These are phyloP conservation scores for Spodoptera exigua DNA, from an alignment of 2,888 invertebrate species.

Conservation along the genomic window DNA sequence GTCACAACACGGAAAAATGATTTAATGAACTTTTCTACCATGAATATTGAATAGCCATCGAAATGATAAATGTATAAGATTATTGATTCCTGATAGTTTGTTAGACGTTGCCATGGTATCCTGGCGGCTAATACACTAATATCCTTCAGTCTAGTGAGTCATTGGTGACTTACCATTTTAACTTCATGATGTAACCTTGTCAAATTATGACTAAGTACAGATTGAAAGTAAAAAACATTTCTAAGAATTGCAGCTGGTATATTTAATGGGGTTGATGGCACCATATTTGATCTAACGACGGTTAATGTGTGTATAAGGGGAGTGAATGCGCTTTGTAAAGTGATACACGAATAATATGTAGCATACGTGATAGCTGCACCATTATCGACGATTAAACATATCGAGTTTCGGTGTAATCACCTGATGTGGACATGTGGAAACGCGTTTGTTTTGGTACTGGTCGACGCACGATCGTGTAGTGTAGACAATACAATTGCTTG, in stretches of 20 bases:
- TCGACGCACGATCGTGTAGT: constrained; percentile 27
- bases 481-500: constrained; percentile 7
- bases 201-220: constrained; percentile 38
- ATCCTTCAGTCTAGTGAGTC: constrained; percentile 33
- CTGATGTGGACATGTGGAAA: constrained; percentile 60
- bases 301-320: constrained; percentile 41
- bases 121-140: constrained; percentile 11
- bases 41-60: constrained; percentile 9
- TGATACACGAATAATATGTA: constrained; percentile 53
- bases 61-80: constrained; percentile 46
- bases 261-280: constrained; percentile 15
- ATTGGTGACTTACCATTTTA: constrained; percentile 21
- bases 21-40: constrained; percentile 57
- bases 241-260: constrained; percentile 6
- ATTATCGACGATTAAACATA: constrained; percentile 61
- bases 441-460: constrained; percentile 33
- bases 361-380: constrained; percentile 60
- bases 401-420: constrained; percentile 65
- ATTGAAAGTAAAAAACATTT: constrained; percentile 9
- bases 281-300: constrained; percentile 20
- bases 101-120: constrained; percentile 53
- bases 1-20: constrained; percentile 41
- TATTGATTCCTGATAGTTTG: constrained; percentile 55
- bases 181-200: constrained; percentile 15
- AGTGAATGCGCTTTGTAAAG: constrained; percentile 58